Base-by-base conservation (phyloP, 1,140 invertebrate species). In the Drosophila tristis region DNA sequence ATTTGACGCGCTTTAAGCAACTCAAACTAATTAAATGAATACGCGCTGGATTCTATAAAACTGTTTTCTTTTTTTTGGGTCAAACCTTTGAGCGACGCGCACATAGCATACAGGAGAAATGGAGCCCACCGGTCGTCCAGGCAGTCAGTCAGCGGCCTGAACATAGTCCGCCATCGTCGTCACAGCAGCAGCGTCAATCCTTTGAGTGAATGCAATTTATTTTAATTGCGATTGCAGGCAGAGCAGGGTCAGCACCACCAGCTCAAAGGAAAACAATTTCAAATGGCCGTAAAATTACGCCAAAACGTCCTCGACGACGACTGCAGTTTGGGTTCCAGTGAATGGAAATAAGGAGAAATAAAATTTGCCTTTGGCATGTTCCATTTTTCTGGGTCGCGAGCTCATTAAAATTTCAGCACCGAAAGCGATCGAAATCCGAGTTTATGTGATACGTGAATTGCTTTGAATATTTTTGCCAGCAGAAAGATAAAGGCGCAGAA, bases 131-230 rank as follows among this genome's bases (percentile, higher is more conserved):
- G 35, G 11, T 13, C 13, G 35, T 13, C 11, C 11, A 5, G 35
- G 13, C 35, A 39, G 35, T 39, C 31, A 35, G 54, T 26, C 39
- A 56, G 43, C 53, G 23, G 13, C 8, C 29, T 29, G 29, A 29
- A 29, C 8, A 29, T 7, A 29, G 42, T 53, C 16, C 29, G 42
- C 6, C 47, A 25, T 54, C 31, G 64, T 8, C 16, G 16, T 59
- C 59, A 9, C 13, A 48, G 2, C 25, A 26, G 15, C 29, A 29
- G 26, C 43, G 0, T 16, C 26, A 61, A 56, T 64, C 57, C 72
- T 77, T 85, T 80, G 66, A 66, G 51, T 13, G 29, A 85, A 53
- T 66, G 67, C 72, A 80, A 77, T 85, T 80, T 67, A 84, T 85
- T 84, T 84, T 85, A 84, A 85, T 84, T 84, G 76, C 75, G 45